Base-by-base conservation (phyloP, 1,140 invertebrate species). In the Gryon sp. region DNA sequence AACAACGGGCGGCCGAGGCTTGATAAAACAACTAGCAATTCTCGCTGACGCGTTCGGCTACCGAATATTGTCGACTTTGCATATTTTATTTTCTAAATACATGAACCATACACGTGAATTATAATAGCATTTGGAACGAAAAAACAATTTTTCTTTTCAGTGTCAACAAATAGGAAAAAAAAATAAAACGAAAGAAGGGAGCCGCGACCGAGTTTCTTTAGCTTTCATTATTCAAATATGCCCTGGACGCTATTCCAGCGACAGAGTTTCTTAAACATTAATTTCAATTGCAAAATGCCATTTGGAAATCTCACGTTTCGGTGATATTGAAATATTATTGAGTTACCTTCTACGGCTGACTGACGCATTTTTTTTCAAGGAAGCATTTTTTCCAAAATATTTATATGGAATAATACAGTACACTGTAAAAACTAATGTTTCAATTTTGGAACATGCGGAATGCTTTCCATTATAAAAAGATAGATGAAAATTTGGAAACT, bases 1-100 rank as follows among this genome's bases (percentile, higher is more conserved):
- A 78, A 79, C 75, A 79, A 70, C 57, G 55, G 43, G 26, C 68
- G 16, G 55, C n/a, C 52, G 57, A 40, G 46, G 57, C 76, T 82
- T 80, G 63, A 81, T 81, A 81, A 78, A 79, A 63, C 68, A 65
- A 76, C 28, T n/a, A 24, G 48, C 55, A 48, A 62, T 76, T 75
- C 50, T 55, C 48, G 66, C 66, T 72, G 72, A 79, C 55, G 41
- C 66, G 62, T 72, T 74, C 59, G 50, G 59, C 63, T 45, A 62
- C 63, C 52, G 73, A 76, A 69, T 76, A 76, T 70, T 52, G 63
- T 52, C 16, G 73, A 59, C 59, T 76, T 76, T 76, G 73, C 73
- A 70, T 76, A 59, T 57, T 57, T 76, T 57, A 76, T 66, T 76
- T 76, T 76, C 65, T 50, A 63, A 62, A 66, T 65, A 69, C 43